A percentile compares a stretch with the other conserved stretches of the same genome.
These are phyloP conservation scores for Nudaria mundana DNA, from an alignment of 2,888 invertebrate genomes.

Conservation along the genomic window DNA sequence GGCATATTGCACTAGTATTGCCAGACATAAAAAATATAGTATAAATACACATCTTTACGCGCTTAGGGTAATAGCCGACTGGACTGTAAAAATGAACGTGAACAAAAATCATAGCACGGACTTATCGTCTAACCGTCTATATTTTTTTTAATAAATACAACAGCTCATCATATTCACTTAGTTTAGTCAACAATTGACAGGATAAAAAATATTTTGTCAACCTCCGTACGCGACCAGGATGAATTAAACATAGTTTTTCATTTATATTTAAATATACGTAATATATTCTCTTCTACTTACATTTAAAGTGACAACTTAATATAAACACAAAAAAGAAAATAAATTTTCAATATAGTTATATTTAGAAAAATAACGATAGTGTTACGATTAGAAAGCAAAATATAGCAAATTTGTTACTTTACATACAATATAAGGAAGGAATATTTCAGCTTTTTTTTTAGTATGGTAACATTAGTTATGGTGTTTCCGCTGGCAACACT, in stretches of 20 bases:
- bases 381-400: constrained; percentile 70
- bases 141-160: background rate
- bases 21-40: constrained; percentile 16
- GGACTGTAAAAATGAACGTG: background rate
- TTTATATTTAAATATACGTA: constrained; percentile 51
- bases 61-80: constrained; percentile 1
- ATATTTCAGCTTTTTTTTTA: constrained; percentile 49
- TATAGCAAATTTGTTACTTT: constrained; percentile 64
- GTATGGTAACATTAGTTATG: constrained; percentile 75
- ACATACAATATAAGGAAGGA: constrained; percentile 64
- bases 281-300: constrained; percentile 71
- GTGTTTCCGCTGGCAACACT: constrained; percentile 76
- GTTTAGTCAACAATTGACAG: constrained; percentile 24
- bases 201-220: constrained; percentile 30
- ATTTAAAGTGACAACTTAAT: constrained; percentile 62
- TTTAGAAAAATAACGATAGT: constrained; percentile 62
- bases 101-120: background rate
- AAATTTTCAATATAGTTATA: constrained; percentile 55
- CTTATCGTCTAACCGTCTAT: background rate
- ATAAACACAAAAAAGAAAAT: constrained; percentile 45
- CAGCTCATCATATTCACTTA: constrained; percentile 19
- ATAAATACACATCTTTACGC: background rate
- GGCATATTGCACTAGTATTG: constrained; percentile 25
- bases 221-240: constrained; percentile 40
- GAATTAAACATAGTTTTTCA: constrained; percentile 42